These are phyloP conservation scores for Caenorhabditis sp. DNA, from an alignment of 2,888 invertebrate species.

Conservation along the genomic window DNA sequence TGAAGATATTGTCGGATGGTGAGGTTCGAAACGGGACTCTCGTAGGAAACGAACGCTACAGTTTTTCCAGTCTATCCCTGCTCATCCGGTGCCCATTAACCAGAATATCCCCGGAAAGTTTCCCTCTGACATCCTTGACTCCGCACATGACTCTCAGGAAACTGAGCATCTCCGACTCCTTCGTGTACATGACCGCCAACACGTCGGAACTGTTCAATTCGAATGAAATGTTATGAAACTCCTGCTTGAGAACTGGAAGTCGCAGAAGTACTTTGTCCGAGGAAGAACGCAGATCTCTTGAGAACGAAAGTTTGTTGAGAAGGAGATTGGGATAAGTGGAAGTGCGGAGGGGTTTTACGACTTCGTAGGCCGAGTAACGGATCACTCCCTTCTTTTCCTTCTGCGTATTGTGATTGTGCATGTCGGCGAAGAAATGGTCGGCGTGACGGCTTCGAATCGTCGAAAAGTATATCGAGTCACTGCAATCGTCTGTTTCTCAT, in stretches of 20 bases:
- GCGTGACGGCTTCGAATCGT: conserved; percentile 52
- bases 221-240: conserved; percentile 87
- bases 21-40: conserved; percentile 88
- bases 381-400: conserved; percentile 40
- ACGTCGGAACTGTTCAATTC: conserved; percentile 93
- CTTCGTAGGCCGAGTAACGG: conserved; percentile 40
- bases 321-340: conserved; percentile 81
- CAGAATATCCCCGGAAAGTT: conserved; percentile 86
- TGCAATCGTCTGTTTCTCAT: neutral
- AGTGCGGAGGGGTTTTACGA: conserved; percentile 8
- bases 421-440: conserved; percentile 43
- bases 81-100: conserved; percentile 90
- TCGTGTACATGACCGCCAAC: conserved; percentile 90
- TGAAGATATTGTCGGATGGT: conserved; percentile 89
- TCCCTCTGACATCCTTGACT: conserved; percentile 82
- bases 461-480: conserved; percentile 55
- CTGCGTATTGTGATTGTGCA: conserved; percentile 20
- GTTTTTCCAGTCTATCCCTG: conserved; percentile 83
- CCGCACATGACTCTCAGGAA: conserved; percentile 91
- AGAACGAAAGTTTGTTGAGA: conserved; percentile 84
- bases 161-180: conserved; percentile 88
- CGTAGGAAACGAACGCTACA: conserved; percentile 85
- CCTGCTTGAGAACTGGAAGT: conserved; percentile 80
- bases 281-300: conserved; percentile 80
- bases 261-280: conserved; percentile 79